These are phyloP conservation scores for Melanotaenia parkinsoni DNA, from an alignment of 2,797 vertebrate species.

Conservation along the genomic window DNA sequence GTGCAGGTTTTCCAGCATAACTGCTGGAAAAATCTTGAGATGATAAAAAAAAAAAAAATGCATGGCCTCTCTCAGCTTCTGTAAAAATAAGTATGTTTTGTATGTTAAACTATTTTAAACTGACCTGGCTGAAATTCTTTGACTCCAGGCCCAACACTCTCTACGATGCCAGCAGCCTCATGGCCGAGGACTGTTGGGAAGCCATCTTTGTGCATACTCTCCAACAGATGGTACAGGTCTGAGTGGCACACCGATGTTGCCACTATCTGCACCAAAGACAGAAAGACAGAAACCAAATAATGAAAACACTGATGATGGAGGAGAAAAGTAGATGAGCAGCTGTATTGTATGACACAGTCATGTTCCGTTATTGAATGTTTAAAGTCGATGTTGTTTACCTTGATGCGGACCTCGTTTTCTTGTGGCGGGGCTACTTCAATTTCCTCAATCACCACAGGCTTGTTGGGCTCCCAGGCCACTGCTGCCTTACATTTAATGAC, in stretches of 20 bases:
- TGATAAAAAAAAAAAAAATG: too few species aligned
- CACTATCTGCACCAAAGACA: slow-evolving; percentile 66
- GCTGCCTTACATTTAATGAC: slow-evolving; percentile 93
- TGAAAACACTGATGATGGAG: not conserved
- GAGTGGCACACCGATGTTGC: slow-evolving; percentile 81
- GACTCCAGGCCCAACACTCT: slow-evolving; percentile 83
- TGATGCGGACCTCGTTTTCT: slow-evolving; percentile 88
- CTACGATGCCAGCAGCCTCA: slow-evolving; percentile 80
- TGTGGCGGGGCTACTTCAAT: slow-evolving; percentile 92
- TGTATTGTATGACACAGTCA: too few species aligned
- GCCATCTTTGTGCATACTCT: slow-evolving; percentile 61
- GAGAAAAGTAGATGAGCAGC: too few species aligned
- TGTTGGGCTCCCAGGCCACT: slow-evolving; percentile 87
- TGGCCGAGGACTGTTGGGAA: slow-evolving; percentile 85
- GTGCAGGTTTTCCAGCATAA: too few species aligned
- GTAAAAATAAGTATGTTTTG: too few species aligned
- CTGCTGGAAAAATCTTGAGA: too few species aligned
- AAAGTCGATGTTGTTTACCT: slow-evolving; percentile 77
- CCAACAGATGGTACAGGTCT: slow-evolving; percentile 80
- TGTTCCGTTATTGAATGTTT: not conserved
- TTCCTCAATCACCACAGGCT: slow-evolving; percentile 89
- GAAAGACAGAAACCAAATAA: not conserved
- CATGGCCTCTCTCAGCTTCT: too few species aligned
- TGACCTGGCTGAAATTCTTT: slow-evolving; percentile 81
- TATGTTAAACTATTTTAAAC: not conserved